These are phyloP conservation scores for Ennomos fuscantarius DNA, from an alignment of 2,888 invertebrate genomes.

Conservation along the genomic window DNA sequence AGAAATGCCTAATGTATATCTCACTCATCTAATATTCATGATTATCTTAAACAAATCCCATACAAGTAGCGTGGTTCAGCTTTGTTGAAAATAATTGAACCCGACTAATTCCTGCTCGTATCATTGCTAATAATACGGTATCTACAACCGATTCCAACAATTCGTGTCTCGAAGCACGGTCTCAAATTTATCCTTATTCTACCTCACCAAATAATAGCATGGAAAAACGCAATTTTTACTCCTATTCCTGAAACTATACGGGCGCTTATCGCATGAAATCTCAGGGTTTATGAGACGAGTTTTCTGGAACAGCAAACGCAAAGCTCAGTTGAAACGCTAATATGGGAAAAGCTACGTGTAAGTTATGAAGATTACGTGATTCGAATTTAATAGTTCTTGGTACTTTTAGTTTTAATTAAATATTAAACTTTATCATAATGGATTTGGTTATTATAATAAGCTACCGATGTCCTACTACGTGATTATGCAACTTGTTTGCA, in stretches of 20 bases:
- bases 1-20: too few relatives aligned
- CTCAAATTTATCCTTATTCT: slow-evolving; percentile 5
- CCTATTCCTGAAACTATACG: neutral
- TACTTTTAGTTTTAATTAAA: neutral
- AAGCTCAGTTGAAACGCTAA: slow-evolving; percentile 14
- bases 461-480: too few relatives aligned
- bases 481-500: too few relatives aligned
- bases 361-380: slow-evolving; percentile 21
- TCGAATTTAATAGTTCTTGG: slow-evolving; percentile 13
- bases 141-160: slow-evolving; percentile 18
- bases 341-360: slow-evolving; percentile 18
- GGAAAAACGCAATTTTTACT: neutral
- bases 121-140: slow-evolving; percentile 16
- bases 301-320: slow-evolving; percentile 10
- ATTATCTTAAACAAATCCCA: neutral
- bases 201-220: too few relatives aligned
- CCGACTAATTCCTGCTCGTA: slow-evolving; percentile 17
- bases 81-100: slow-evolving; percentile 9
- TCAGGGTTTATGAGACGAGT: slow-evolving; percentile 7
- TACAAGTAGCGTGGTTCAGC: slow-evolving; percentile 1
- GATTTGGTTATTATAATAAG: too few relatives aligned
- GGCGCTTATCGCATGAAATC: neutral
- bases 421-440: neutral
- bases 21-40: too few relatives aligned
- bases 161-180: slow-evolving; percentile 9